These are phyloP conservation scores for Erpornis zantholeuca DNA, from an alignment of 2,113 vertebrate genomes.

Conservation along the genomic window DNA sequence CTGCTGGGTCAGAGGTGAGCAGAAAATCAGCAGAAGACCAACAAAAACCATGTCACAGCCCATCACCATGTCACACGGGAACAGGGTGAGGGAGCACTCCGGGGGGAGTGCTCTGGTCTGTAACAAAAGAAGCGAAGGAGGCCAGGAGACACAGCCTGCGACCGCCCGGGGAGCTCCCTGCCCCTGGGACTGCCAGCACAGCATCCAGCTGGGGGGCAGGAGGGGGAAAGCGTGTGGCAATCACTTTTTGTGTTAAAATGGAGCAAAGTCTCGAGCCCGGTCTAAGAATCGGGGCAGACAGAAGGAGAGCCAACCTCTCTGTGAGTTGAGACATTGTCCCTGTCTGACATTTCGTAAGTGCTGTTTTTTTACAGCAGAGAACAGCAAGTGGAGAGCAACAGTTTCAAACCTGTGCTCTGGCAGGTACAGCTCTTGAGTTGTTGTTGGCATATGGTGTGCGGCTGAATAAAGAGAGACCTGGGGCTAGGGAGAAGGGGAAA, in stretches of 20 bases:
- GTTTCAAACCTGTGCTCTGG: neutral
- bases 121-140: neutral
- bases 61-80: conserved; percentile 16
- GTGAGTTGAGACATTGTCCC: neutral
- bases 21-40: conserved; percentile 14
- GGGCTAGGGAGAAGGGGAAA: neutral
- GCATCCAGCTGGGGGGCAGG: neutral
- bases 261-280: neutral
- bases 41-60: neutral
- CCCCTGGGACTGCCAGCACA: neutral
- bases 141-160: neutral
- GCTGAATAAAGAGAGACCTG: neutral
- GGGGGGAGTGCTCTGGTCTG: neutral
- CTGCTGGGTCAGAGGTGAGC: conserved; percentile 56
- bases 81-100: neutral
- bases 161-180: neutral
- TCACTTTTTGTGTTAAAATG: neutral
- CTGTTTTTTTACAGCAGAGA: neutral
- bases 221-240: neutral
- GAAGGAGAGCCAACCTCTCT: neutral
- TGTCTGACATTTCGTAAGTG: neutral
- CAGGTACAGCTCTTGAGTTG: neutral
- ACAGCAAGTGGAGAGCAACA: neutral
- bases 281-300: neutral
- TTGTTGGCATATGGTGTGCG: fast-evolving